Evolutionary conservation across 2,113 vertebrate species (phyloP).

Genomic region (Lonchura striata): DNA sequence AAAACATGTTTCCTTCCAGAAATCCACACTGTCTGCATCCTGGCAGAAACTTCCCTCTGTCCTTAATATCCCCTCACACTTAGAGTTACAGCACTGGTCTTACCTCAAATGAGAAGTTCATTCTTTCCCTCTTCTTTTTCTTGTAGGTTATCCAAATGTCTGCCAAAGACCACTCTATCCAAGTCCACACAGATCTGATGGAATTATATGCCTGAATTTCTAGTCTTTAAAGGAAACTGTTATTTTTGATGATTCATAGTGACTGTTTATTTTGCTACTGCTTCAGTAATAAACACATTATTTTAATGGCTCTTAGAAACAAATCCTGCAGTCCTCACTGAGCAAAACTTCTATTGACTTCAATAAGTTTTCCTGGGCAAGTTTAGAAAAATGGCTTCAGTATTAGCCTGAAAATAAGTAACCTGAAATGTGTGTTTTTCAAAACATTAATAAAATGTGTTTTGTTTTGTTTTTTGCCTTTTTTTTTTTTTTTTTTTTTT

Average conservation of each 20-base stretch:
- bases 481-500: constrained; percentile 12
- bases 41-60: constrained; percentile 8
- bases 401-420: background rate
- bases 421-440: background rate
- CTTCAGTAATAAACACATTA: constrained; percentile 57
- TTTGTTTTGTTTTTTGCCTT: no score
- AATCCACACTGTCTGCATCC: background rate
- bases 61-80: background rate
- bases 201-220: constrained; percentile 15
- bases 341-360: constrained; percentile 12
- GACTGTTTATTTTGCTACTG: constrained; percentile 42
- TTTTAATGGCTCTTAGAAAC: constrained; percentile 47
- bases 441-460: background rate
- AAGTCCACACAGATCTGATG: constrained; percentile 11
- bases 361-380: background rate
- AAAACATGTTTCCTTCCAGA: constrained; percentile 43
- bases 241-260: constrained; percentile 49
- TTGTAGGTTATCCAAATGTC: background rate
- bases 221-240: constrained; percentile 55
- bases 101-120: background rate
- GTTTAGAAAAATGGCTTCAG: background rate
- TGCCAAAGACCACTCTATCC: background rate
- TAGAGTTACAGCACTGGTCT: background rate
- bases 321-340: background rate
- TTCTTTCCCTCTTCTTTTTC: background rate